Conservation (phyloP, 2,113 vertebrate species). For the Rynchops niger region DNA sequence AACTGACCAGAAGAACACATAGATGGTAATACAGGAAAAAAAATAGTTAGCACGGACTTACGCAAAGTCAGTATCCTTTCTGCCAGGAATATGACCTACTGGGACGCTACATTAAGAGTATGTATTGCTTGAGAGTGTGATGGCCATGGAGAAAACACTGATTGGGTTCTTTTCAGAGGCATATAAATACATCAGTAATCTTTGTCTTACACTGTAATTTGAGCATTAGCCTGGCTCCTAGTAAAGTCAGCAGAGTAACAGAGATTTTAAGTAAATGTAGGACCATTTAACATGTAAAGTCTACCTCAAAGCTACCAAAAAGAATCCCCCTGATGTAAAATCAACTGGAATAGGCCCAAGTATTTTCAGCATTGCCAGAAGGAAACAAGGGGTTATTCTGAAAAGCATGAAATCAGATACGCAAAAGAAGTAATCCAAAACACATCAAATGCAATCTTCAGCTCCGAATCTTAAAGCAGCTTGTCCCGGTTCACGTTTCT, state of each 20-base stretch:
- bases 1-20: not conserved
- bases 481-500: not conserved
- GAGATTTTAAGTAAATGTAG: not conserved
- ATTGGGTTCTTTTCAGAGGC: not conserved
- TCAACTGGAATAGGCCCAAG: not conserved
- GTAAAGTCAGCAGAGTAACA: not conserved
- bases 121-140: not conserved
- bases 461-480: not conserved
- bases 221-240: not conserved
- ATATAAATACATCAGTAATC: not conserved
- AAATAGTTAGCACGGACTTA: not conserved
- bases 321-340: not conserved
- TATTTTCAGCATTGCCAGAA: conserved; percentile 5
- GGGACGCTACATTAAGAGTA: not conserved
- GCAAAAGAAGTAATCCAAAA: conserved; percentile 47
- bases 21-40: not conserved
- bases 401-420: conserved; percentile 50
- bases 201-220: not conserved
- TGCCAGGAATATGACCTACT: not conserved
- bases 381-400: conserved; percentile 1
- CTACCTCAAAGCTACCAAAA: not conserved
- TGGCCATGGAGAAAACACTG: not conserved
- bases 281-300: not conserved
- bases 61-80: not conserved
- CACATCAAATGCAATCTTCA: conserved; percentile 15